Base-by-base conservation (phyloP, 2,113 vertebrate species). In the Epinephelus lanceolatus region DNA sequence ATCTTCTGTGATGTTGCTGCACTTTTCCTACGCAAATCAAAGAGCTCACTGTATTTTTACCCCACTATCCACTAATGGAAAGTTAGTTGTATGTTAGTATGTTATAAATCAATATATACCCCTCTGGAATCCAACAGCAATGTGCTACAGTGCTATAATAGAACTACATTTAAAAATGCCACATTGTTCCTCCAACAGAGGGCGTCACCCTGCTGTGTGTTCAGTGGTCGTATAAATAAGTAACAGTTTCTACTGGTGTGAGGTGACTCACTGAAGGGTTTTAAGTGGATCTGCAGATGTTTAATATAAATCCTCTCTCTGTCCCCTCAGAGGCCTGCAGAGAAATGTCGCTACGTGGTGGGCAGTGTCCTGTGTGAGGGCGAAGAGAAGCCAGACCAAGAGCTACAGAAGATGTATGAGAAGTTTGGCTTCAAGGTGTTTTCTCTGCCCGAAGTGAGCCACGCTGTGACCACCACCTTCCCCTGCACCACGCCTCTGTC, bases 321-420 rank as follows among this genome's bases (percentile, higher is more conserved):
- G 21, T 77, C 49, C 15, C 0, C 47, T 51, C 88, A 99, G 97
- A 96, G 96, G 70, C 87, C 95, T 23, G 88, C 96, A 0, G 96
- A 97, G 88, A 97, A 97, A 85, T 97, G 97, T 72, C 97, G 97
- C 73, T 99, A 96, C 0, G 93, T 95, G 0, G 97, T 97, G 51
- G 98, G 98, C 92, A 97, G 97, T 70, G 94, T 99, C 92, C 93
- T 99, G 88, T 97, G 96, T 0, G 97, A 99, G 88, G 98, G 97
- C 0, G 97, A 97, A 0, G 92, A 95, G 56, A 93, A 95, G n/a
- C 97, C 96, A 0, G 95, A 96, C 0, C 93, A 96, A n/a, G 96
- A 97, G 68, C 94, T 97, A 76, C 93, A 97, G 92, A 95, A 95
- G 47, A 92, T 95, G 60, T 99, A 98, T 51, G 96, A 97, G 93